phyloP scores from a whole-genome alignment of 2,888 invertebrate genomes.

The Druceiella hillmani region DNA sequence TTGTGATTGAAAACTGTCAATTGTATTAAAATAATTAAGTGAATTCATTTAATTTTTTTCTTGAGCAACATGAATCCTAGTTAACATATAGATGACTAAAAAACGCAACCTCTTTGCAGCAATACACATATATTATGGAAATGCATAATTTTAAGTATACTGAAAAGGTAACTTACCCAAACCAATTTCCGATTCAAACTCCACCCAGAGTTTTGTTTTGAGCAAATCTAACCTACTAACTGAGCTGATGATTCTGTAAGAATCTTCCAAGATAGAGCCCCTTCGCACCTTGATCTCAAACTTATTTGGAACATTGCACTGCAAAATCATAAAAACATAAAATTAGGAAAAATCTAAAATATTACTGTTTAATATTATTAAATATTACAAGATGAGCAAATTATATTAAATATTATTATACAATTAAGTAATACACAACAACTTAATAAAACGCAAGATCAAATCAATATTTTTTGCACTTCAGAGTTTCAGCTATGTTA shows the following conservation, averaged over 20 bases:
- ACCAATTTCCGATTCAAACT: constrained; percentile 97
- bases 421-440: constrained; percentile 1
- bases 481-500: no score
- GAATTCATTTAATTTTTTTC: no score
- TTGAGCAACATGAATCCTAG: no score
- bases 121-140: neutral
- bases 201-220: constrained; percentile 97
- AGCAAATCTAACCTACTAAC: constrained; percentile 87
- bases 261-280: constrained; percentile 92
- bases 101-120: neutral
- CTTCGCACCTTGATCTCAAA: constrained; percentile 94
- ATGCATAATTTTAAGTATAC: neutral
- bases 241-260: constrained; percentile 90
- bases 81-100: no score
- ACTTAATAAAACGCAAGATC: constrained; percentile 1
- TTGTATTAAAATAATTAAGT: no score
- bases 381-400: no score
- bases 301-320: constrained; percentile 96
- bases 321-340: constrained; percentile 34
- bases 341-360: no score
- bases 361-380: no score
- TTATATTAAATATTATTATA: no score
- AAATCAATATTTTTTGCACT: no score
- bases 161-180: constrained; percentile 42
- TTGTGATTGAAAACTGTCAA: no score